phyloP scores from a whole-genome alignment of 2,113 vertebrate species.

The Lepidothrix coronata region DNA sequence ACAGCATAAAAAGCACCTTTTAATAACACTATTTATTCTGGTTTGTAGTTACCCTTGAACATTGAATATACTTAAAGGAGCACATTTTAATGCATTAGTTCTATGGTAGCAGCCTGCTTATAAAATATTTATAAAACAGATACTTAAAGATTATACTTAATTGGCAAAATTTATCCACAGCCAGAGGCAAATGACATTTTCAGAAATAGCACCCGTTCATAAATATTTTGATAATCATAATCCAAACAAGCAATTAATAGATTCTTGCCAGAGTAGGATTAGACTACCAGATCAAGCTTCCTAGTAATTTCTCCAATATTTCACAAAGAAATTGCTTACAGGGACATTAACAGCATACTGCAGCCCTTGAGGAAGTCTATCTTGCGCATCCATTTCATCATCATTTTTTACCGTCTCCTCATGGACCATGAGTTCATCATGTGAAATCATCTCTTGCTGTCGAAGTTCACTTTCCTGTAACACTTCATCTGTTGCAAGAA shows the following conservation, averaged over 20 bases:
- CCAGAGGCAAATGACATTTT: conserved; percentile 44
- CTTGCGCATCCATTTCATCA: conserved; percentile 84
- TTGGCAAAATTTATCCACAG: conserved; percentile 51
- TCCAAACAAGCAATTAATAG: conserved; percentile 57
- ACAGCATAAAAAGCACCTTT: conserved; percentile 48
- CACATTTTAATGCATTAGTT: conserved; percentile 27
- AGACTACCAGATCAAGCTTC: conserved; percentile 37
- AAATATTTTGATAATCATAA: conserved; percentile 61
- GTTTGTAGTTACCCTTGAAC: conserved; percentile 38
- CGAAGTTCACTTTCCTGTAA: conserved; percentile 86
- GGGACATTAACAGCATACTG: conserved; percentile 91
- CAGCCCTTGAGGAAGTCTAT: conserved; percentile 90
- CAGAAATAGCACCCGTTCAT: conserved; percentile 33
- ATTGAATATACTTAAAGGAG: conserved; percentile 34
- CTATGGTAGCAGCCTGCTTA: conserved; percentile 48
- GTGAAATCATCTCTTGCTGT: conserved; percentile 91
- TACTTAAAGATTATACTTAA: conserved; percentile 52
- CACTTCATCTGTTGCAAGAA: conserved; percentile 86
- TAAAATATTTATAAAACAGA: conserved; percentile 58
- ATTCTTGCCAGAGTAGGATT: conserved; percentile 62
- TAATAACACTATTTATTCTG: conserved; percentile 12
- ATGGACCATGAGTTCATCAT: conserved; percentile 97
- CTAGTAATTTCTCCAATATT: conserved; percentile 46
- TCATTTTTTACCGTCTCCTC: conserved; percentile 94
- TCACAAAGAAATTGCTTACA: conserved; percentile 82